Conservation (phyloP, 2,113 vertebrate genomes). For the Pogona vitticeps region DNA sequence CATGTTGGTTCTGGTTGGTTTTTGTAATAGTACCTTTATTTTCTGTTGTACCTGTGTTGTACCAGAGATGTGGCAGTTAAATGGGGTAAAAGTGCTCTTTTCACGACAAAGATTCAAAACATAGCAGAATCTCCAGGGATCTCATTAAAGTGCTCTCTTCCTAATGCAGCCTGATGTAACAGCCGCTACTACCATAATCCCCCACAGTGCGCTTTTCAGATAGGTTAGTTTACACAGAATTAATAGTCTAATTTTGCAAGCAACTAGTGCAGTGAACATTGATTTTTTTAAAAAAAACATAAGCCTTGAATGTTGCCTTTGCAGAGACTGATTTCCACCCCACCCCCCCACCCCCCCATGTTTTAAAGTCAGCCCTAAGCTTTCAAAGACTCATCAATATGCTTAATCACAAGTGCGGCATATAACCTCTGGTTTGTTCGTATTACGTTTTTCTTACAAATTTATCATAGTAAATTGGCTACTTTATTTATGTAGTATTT, state of each 20-base stretch:
- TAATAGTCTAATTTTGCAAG: slow-evolving; percentile 75
- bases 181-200: slow-evolving; percentile 63
- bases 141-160: slow-evolving; percentile 73
- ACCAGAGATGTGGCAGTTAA: slow-evolving; percentile 52
- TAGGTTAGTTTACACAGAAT: slow-evolving; percentile 77
- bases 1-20: slow-evolving; percentile 42
- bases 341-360: neutral
- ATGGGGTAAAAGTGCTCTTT: slow-evolving; percentile 67
- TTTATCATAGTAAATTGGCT: slow-evolving; percentile 40
- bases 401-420: neutral
- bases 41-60: neutral
- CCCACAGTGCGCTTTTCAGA: slow-evolving; percentile 65
- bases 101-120: slow-evolving; percentile 54
- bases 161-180: slow-evolving; percentile 60
- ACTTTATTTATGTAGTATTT: slow-evolving; percentile 26
- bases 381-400: slow-evolving; percentile 37
- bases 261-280: slow-evolving; percentile 55
- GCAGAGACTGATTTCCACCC: slow-evolving; percentile 36
- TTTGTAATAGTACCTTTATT: slow-evolving; percentile 27
- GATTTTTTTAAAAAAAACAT: slow-evolving; percentile 47
- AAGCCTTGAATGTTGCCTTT: slow-evolving; percentile 28
- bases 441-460: neutral
- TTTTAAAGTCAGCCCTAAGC: slow-evolving; percentile 27
- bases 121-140: slow-evolving; percentile 66
- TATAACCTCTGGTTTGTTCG: slow-evolving; percentile 32